Conservation (phyloP, 92 coral and sea anemone species). For the Phenganax marumi region DNA sequence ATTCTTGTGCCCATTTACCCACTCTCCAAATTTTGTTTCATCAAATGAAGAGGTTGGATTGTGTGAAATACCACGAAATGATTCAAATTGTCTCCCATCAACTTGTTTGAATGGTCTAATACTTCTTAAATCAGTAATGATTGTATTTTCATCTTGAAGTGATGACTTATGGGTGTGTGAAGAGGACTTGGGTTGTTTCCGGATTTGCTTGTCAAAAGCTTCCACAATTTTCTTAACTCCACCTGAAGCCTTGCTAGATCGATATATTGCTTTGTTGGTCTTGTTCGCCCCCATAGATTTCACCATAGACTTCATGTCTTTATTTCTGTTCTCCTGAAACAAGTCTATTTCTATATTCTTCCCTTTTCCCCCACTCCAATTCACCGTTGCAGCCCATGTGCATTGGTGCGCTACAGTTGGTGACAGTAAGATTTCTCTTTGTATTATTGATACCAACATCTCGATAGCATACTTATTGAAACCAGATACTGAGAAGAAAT, state of each 20-base stretch:
- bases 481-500: conserved; percentile 12
- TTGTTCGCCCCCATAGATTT: conserved; percentile 62
- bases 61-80: conserved; percentile 3
- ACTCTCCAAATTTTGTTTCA: not conserved
- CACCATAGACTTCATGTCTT: conserved; percentile 34
- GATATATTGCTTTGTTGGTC: conserved; percentile 51
- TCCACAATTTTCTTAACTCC: conserved; percentile 54
- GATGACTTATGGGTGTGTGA: conserved; percentile 46
- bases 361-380: conserved; percentile 37
- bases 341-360: conserved; percentile 44
- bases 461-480: conserved; percentile 47
- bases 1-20: not conserved
- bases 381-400: conserved; percentile 34
- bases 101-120: conserved; percentile 9
- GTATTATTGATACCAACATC: conserved; percentile 31
- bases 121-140: conserved; percentile 46
- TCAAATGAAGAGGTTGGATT: not conserved
- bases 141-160: conserved; percentile 38
- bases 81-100: conserved; percentile 10
- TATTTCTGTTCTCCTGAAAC: conserved; percentile 39
- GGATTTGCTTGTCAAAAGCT: conserved; percentile 43
- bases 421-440: conserved; percentile 35
- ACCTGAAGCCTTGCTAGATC: conserved; percentile 50
- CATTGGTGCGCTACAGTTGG: conserved; percentile 31
- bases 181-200: conserved; percentile 29